These are phyloP conservation scores for Ctenomys sociabilis DNA, from an alignment of 2,113 vertebrate genomes.

Conservation along the genomic window DNA sequence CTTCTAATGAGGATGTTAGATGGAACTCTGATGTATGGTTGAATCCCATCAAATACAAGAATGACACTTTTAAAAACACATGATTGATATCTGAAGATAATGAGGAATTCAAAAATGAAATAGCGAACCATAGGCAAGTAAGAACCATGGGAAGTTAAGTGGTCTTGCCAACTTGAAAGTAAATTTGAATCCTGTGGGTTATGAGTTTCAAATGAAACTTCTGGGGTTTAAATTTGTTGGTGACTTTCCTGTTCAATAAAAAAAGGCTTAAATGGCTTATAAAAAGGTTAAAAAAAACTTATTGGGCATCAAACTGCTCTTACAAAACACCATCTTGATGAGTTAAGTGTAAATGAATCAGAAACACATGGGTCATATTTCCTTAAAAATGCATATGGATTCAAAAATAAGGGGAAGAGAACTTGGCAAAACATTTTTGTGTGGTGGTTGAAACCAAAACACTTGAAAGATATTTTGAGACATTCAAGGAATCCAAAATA, in stretches of 20 bases:
- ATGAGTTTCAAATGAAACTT: conserved; percentile 77
- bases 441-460: conserved; percentile 72
- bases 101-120: conserved; percentile 63
- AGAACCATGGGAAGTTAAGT: conserved; percentile 63
- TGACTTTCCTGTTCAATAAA: conserved; percentile 81
- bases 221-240: conserved; percentile 80
- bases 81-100: conserved; percentile 65
- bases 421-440: conserved; percentile 71
- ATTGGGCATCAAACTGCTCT: conserved; percentile 78
- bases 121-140: conserved; percentile 41
- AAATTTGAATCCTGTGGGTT: conserved; percentile 75
- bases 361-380: conserved; percentile 81
- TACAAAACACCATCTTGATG: conserved; percentile 80
- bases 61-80: conserved; percentile 49
- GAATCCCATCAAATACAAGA: conserved; percentile 62
- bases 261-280: conserved; percentile 79
- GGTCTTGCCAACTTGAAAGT: conserved; percentile 69
- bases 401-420: conserved; percentile 77
- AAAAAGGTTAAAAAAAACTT: conserved; percentile 77
- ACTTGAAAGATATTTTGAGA: conserved; percentile 79
- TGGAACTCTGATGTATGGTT: conserved; percentile 19
- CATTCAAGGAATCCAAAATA: conserved; percentile 75
- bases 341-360: conserved; percentile 83
- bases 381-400: conserved; percentile 77
- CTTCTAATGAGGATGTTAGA: conserved; percentile 52